Percentiles rank a stretch among this genome's conserved stretches.
These are phyloP conservation scores for Mormyrops attenuatus DNA, from an alignment of 2,797 vertebrate species.

Conservation along the genomic window DNA sequence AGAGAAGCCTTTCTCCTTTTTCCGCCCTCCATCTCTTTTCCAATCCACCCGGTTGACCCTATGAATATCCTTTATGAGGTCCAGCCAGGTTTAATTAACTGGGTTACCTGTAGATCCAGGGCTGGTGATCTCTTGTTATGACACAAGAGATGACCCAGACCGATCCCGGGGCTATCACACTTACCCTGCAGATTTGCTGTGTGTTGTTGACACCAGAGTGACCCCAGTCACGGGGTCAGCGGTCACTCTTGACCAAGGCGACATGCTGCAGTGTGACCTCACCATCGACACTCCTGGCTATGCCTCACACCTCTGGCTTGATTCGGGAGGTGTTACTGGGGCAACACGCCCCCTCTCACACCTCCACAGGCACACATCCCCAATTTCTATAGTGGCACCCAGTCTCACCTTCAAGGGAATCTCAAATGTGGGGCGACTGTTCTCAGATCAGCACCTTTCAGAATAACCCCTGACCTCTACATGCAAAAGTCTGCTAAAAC, in stretches of 20 bases:
- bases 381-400: background rate
- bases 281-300: background rate
- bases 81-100: background rate
- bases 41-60: background rate
- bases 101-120: background rate
- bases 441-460: background rate
- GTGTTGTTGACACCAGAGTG: background rate
- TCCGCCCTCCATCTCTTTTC: background rate
- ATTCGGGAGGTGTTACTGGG: slow-evolving; percentile 22
- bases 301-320: slow-evolving; percentile 30
- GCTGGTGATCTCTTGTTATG: background rate
- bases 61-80: background rate
- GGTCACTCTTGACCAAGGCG: background rate
- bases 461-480: background rate
- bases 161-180: background rate
- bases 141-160: background rate
- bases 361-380: background rate
- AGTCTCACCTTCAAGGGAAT: background rate
- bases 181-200: background rate
- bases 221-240: background rate
- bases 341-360: background rate
- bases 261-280: background rate
- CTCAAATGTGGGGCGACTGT: background rate
- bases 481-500: background rate
- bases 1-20: background rate